Evolutionary conservation across 2,888 invertebrate species (phyloP), one percentile per base, ranked within the genome.

Genomic region (Mimas tiliae): DNA sequence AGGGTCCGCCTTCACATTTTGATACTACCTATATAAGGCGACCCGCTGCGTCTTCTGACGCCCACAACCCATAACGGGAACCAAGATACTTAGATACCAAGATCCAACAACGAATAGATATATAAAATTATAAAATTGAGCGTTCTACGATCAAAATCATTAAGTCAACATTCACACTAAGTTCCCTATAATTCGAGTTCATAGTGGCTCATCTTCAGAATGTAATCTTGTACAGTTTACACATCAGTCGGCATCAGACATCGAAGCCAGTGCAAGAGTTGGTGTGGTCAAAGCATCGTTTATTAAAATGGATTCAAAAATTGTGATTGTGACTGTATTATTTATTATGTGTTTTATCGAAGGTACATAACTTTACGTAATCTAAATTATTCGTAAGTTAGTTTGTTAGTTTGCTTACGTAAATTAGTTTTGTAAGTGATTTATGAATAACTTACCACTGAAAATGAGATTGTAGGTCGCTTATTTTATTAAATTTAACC

Each of bases 271-370:
- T 33, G 55, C 34, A 16, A 48, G 38, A 65, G 12, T 47, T 45
- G 47, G 21, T 55, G 65, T 33, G 33, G 33, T 38, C n/a, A 2
- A n/a, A 51, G 16, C 7, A 63, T 14, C 27, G 11, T 27, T 6
- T 1, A 58, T 19, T 38, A 11, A n/a, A 52, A 65, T 65, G 65
- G 7, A 48, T 34, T 11, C 47, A 6, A 48, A 47, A 58, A 19
- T 16, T 58, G 48, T 58, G 38, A 47, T 48, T 9, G 9, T 38
- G 27, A n/a, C 9, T 14, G 34, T 19, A 33, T 16, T 48, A 50
- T 48, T 55, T 47, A 38, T 58, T n/a, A 34, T 19, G 16, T 58
- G 65, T 53, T 65, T 58, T 34, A 58, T 58, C 14, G 48, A 58
- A 65, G 55, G 65, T 65, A 58, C 19, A 12, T 34, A 16, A 11